Evolutionary conservation across 2,113 vertebrate species (phyloP).

Genomic region (Glaucidium brasilianum): DNA sequence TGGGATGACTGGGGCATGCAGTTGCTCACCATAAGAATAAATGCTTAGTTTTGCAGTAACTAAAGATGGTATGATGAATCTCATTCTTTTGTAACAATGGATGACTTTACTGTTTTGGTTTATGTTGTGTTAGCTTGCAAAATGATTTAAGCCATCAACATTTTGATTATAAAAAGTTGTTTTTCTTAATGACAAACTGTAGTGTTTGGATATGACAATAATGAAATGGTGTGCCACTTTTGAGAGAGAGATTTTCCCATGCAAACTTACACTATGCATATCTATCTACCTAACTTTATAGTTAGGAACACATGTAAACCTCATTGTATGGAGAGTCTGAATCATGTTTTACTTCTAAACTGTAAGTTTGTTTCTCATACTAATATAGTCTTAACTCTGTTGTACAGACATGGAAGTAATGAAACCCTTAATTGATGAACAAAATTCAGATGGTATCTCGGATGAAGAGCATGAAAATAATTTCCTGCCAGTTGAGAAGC

Average conservation of each 20-base stretch:
- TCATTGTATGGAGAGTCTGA: background rate
- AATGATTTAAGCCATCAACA: background rate
- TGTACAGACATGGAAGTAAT: constrained; percentile 79
- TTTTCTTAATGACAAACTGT: background rate
- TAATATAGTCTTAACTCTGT: background rate
- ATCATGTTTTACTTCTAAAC: background rate
- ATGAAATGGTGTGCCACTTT: background rate
- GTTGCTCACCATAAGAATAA: background rate
- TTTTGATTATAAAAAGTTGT: background rate
- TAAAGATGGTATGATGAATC: background rate
- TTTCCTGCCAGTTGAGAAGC: constrained; percentile 65
- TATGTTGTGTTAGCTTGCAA: background rate
- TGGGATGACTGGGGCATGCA: background rate
- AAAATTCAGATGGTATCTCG: constrained; percentile 66
- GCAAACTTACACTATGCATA: background rate
- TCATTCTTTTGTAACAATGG: background rate
- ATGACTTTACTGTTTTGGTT: background rate
- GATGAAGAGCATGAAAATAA: constrained; percentile 73
- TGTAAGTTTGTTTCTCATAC: background rate
- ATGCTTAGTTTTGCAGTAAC: background rate
- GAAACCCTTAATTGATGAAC: constrained; percentile 78
- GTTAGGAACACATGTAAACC: background rate
- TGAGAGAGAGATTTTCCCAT: background rate
- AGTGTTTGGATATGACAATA: background rate
- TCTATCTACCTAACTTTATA: background rate